phyloP scores from a whole-genome alignment of 2,888 invertebrate species.

The Scrobipalpa atriplicella region DNA sequence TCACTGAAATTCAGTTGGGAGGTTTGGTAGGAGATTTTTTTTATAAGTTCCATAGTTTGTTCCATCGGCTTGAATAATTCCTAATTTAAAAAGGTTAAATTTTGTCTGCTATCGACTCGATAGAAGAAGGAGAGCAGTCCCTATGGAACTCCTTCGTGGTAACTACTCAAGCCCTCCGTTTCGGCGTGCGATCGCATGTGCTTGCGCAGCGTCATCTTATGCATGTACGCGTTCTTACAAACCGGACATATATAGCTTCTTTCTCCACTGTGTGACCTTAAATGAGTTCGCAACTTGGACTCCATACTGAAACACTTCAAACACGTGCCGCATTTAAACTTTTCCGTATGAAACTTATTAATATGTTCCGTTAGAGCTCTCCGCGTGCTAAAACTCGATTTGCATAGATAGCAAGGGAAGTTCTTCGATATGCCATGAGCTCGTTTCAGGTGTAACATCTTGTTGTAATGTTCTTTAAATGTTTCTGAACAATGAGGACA shows the following conservation, averaged over 20 bases:
- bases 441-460: conserved; percentile 53
- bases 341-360: conserved; percentile 64
- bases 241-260: conserved; percentile 63
- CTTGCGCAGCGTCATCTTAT: conserved; percentile 63
- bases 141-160: too few relatives aligned
- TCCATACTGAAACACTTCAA: conserved; percentile 70
- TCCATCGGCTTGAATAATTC: too few relatives aligned
- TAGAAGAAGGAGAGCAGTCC: too few relatives aligned
- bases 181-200: conserved; percentile 65
- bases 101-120: too few relatives aligned
- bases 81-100: too few relatives aligned
- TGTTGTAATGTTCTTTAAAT: conserved; percentile 60
- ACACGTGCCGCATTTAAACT: conserved; percentile 69
- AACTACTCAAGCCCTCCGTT: not conserved
- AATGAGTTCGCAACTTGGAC: conserved; percentile 70
- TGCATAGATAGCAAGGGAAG: conserved; percentile 55
- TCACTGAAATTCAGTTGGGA: too few relatives aligned
- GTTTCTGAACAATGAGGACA: conserved; percentile 52
- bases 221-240: conserved; percentile 71
- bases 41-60: too few relatives aligned
- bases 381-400: conserved; percentile 46
- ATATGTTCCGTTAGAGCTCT: conserved; percentile 56
- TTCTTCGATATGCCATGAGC: conserved; percentile 51
- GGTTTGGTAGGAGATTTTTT: too few relatives aligned
- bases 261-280: conserved; percentile 67